Evolutionary conservation across 2,797 vertebrate genomes (phyloP).

Genomic region (Phoxinus dragarum): DNA sequence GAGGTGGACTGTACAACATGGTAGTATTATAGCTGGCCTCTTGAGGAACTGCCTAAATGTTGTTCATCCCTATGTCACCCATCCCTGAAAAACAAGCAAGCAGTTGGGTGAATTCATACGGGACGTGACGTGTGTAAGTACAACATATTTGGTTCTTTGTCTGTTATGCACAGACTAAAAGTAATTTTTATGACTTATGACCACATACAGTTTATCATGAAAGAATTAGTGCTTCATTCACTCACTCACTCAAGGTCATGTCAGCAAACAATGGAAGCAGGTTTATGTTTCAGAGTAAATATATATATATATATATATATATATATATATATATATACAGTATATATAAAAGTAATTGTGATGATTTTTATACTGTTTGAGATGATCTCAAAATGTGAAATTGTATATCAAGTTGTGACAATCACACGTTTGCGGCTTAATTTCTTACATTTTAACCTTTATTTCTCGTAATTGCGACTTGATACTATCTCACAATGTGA

Average conservation of each 20-base stretch:
- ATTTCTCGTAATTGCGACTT: neutral
- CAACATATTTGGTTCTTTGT: neutral
- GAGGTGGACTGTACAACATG: constrained; percentile 40
- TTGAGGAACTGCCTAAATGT: constrained; percentile 37
- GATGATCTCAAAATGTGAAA: neutral
- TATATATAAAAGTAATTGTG: neutral
- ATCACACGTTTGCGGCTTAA: neutral
- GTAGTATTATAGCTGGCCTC: constrained; percentile 53
- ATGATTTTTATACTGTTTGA: neutral
- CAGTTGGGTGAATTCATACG: neutral
- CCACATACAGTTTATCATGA: neutral
- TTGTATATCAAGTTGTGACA: neutral
- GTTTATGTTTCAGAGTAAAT: neutral
- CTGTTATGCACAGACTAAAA: constrained; percentile 13
- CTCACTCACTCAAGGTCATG: neutral
- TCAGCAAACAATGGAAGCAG: neutral
- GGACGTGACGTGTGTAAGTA: constrained; percentile 5
- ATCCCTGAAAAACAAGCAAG: constrained; percentile 31
- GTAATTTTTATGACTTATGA: neutral
- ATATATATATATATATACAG: too few species aligned
- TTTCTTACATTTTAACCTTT: neutral
- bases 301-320: neutral
- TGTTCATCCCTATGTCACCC: constrained; percentile 39
- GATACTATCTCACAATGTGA: neutral
- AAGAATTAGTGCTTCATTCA: neutral